Evolutionary conservation across 2,888 invertebrate genomes (phyloP).

Genomic region (Drosophila picticornis): DNA sequence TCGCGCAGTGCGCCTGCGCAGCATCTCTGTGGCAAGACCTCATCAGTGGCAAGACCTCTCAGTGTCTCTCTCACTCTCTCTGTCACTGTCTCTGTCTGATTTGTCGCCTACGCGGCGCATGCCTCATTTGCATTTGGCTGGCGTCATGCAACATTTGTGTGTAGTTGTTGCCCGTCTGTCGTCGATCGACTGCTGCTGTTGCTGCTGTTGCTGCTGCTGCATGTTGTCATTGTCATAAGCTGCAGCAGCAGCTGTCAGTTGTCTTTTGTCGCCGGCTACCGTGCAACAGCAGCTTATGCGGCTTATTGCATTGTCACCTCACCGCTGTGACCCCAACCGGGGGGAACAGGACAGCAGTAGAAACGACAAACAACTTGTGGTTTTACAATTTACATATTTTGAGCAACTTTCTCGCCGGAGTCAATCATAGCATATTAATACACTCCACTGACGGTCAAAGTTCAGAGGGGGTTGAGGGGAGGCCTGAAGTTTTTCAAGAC

Average conservation of each 20-base stretch:
- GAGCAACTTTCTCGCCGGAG: conserved; percentile 31
- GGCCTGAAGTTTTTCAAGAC: background rate
- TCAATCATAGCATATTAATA: conserved; percentile 30
- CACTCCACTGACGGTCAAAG: conserved; percentile 23
- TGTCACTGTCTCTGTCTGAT: background rate
- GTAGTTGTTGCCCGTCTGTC: conserved; percentile 39
- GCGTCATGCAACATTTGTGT: conserved; percentile 73
- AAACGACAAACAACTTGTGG: conserved; percentile 8
- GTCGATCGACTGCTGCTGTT: conserved; percentile 36
- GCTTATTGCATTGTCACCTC: conserved; percentile 46
- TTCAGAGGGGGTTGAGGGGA: conserved; percentile 21
- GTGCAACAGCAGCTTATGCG: conserved; percentile 27
- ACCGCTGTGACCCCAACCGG: conserved; percentile 23
- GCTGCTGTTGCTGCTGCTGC: conserved; percentile 17
- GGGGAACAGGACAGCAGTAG: background rate
- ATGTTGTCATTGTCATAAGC: conserved; percentile 63
- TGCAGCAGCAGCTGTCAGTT: conserved; percentile 54
- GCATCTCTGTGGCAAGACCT: conserved; percentile 15
- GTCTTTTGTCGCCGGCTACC: conserved; percentile 45
- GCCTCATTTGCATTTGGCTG: conserved; percentile 76
- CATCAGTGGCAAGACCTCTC: conserved; percentile 11
- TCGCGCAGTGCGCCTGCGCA: conserved; percentile 57
- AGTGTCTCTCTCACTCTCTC: background rate
- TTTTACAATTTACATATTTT: conserved; percentile 33
- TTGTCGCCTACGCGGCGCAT: conserved; percentile 76